Evolutionary conservation across 2,888 invertebrate genomes (phyloP), one percentile per base, ranked within the genome.

Genomic region (Hymenopus coronatus): DNA sequence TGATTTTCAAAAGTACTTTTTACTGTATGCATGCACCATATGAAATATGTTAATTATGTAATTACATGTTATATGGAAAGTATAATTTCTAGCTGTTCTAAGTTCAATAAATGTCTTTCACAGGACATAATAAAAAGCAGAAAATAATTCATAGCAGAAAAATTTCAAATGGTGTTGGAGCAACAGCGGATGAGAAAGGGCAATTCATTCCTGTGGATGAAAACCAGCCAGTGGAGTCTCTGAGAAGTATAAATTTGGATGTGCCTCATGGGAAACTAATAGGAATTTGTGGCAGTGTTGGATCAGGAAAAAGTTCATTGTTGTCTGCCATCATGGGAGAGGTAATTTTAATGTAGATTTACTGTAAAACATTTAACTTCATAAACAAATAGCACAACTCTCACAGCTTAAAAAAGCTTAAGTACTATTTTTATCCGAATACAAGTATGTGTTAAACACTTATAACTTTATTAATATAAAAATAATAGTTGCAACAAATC

Each of bases 271-370:
- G 93, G 81, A 93, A 92, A 90, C 91, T 93, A 82, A 90, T 94
- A 88, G 94, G 94, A 14, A 89, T 94, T 28, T 93, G 93, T 91
- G 94, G 94, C 6, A 90, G 92, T 83, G 93, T 94, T 15, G 94
- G 93, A 82, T 92, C 93, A 90, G 94, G 94, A 88, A 94, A 94
- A 91, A 92, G 93, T 87, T 93, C 94, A 0, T 91, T 94, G 14
- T 91, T 94, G 1, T 92, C 93, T 28, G 93, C 93, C 4, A 92
- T 94, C 87, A 92, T 93, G 88, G 94, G 94, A 83, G 93, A 93
- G 91, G 93, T 94, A 91, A 91, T 91, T 33, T 33, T 2, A 8
- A 33, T 8, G 2, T 12, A 40, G 9, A 12, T 40, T 12, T 90
- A 33, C 9, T 15, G 28, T 30, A 15, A 85, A 85, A 85, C 15